phyloP scores from a whole-genome alignment of 2,113 vertebrate genomes.

The Vombatus ursinus region DNA sequence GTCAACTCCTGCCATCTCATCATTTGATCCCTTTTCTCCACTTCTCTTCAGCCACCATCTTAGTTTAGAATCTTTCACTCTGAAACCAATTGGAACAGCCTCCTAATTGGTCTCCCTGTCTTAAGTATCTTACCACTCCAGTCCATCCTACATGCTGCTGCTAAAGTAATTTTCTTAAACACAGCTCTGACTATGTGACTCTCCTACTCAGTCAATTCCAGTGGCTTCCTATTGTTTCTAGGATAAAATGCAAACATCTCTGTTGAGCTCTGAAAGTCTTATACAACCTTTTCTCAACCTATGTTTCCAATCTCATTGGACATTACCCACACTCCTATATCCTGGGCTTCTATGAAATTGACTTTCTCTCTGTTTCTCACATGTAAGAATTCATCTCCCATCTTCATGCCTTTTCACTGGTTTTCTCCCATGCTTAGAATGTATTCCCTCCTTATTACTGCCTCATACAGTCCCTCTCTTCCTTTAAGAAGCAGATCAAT shows the following conservation, averaged over 20 bases:
- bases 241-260: not conserved
- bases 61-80: not conserved
- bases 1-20: not conserved
- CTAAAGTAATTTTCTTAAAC: not conserved
- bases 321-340: not conserved
- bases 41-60: not conserved
- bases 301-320: not conserved
- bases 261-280: not conserved
- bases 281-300: not conserved
- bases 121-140: not conserved
- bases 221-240: not conserved
- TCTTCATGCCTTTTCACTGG: not conserved
- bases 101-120: not conserved
- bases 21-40: not conserved
- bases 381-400: not conserved
- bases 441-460: not conserved
- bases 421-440: not conserved
- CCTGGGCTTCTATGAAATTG: not conserved
- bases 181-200: not conserved
- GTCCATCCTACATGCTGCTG: not conserved
- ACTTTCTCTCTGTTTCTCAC: not conserved
- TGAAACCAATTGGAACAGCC: not conserved
- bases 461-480: not conserved
- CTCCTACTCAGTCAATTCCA: not conserved
- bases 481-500: not conserved